Evolutionary conservation across 2,113 vertebrate genomes (phyloP).

Genomic region (Conger conger): DNA sequence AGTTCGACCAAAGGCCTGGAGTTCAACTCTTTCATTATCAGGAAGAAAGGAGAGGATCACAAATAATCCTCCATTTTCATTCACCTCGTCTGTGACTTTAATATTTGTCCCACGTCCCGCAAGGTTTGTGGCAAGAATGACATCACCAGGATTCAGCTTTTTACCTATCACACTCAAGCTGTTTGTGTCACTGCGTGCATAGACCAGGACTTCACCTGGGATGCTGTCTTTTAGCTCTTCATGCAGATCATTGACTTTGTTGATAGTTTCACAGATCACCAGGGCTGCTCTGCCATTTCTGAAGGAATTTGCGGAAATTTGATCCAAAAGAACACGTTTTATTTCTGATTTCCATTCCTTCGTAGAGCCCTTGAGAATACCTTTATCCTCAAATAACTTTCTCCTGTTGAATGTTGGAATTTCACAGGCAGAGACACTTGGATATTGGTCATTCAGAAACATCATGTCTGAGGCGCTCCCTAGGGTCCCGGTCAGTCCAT

Average conservation of each 20-base stretch:
- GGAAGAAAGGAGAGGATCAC: constrained; percentile 41
- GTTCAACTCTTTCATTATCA: constrained; percentile 41
- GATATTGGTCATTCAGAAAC: constrained; percentile 37
- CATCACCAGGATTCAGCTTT: constrained; percentile 25
- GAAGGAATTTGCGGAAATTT: constrained; percentile 12
- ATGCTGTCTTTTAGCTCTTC: neutral
- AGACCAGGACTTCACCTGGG: constrained; percentile 20
- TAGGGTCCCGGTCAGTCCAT: constrained; percentile 44
- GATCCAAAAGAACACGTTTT: neutral
- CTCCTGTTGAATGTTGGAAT: constrained; percentile 37
- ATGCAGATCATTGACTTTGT: constrained; percentile 35
- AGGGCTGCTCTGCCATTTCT: constrained; percentile 34
- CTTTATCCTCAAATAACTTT: constrained; percentile 43
- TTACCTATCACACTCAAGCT: constrained; percentile 12
- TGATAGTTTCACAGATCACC: constrained; percentile 49
- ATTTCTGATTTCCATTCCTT: constrained; percentile 38
- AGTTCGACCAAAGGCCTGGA: constrained; percentile 46
- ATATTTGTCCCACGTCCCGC: constrained; percentile 44
- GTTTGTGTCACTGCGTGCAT: constrained; percentile 29
- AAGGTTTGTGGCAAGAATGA: constrained; percentile 47
- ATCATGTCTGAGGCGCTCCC: constrained; percentile 32
- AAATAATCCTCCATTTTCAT: constrained; percentile 38
- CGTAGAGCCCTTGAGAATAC: neutral
- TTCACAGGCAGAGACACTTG: constrained; percentile 6
- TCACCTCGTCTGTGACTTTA: constrained; percentile 40